Base-by-base conservation (phyloP, 2,888 invertebrate species). In the Lasiommata megera region DNA sequence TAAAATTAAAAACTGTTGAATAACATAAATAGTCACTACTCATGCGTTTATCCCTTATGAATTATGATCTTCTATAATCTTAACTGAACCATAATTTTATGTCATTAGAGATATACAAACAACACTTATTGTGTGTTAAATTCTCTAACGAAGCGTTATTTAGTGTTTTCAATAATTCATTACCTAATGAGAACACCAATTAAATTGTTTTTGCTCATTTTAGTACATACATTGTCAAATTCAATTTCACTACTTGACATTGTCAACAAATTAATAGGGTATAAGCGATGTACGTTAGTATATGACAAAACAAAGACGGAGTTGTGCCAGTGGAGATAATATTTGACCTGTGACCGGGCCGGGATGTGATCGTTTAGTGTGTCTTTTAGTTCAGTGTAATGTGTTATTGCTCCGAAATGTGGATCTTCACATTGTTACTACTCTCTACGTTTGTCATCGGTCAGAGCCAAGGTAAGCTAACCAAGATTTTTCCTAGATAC, bases 261-360 rank as follows among this genome's bases (percentile, higher is more conserved):
- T 44, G 46, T 31, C 29, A 46, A 46, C 46, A 46, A 29, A 29
- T 28, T 44, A 5, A 44, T 44, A 14, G 2, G 8, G 23, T 23
- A n/a, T 14, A 31, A 5, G 14, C 11, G 8, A 23, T 18, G 23
- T 12, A 46, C 31, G 29, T 14, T 48, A 12, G 23, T 23, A 23
- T 34, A 36, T 12, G 23, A 18, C 23, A 23, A 48, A 48, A 37
- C 23, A 28, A 48, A 36, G 18, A 14, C 48, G 23, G 16, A 40
- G 51, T 51, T 29, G 29, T 18, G 9, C 11, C 56, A 38, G 37
- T 31, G 44, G 36, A 54, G 65, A 65, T 65, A 65, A 65, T 38
- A 12, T 31, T 18, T 61, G 65, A 60, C 65, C 65, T 61, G 55
- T 59, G 62, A 60, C 62, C 58, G 61, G 29, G 47, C 38, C 62